Evolutionary conservation across 2,888 invertebrate genomes (phyloP).

Genomic region (Leptopilina syphax): DNA sequence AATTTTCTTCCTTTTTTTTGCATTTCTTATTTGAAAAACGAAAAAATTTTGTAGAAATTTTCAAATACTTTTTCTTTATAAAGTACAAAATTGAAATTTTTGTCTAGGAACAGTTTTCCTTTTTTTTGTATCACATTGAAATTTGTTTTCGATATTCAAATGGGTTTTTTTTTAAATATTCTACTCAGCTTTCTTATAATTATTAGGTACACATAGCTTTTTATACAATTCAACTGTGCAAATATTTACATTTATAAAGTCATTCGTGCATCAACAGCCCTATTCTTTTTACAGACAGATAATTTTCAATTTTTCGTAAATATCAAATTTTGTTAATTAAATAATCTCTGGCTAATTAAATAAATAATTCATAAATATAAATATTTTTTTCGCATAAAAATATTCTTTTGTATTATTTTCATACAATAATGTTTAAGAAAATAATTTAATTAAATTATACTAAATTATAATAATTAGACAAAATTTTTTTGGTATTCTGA

Average conservation of each 20-base stretch:
- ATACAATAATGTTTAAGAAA: too few relatives aligned
- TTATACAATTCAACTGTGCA: constrained; percentile 33
- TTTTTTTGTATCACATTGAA: neutral
- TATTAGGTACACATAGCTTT: constrained; percentile 39
- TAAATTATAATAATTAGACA: too few relatives aligned
- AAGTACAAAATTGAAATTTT: too few relatives aligned
- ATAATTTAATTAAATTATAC: too few relatives aligned
- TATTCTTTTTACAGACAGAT: constrained; percentile 4
- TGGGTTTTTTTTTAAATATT: neutral
- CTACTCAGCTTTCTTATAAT: constrained; percentile 27
- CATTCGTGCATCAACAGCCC: constrained; percentile 31
- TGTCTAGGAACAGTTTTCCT: neutral
- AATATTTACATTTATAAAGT: constrained; percentile 28
- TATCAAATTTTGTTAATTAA: neutral
- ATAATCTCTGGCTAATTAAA: neutral
- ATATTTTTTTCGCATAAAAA: too few relatives aligned
- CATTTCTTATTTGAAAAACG: too few relatives aligned
- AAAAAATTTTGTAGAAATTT: too few relatives aligned
- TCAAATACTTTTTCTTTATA: too few relatives aligned
- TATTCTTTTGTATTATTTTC: too few relatives aligned
- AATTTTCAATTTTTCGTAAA: neutral
- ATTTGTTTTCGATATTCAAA: neutral
- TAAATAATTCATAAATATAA: too few relatives aligned
- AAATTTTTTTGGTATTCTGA: too few relatives aligned
- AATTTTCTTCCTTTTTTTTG: too few relatives aligned